Conservation (phyloP, 2,888 invertebrate genomes). For the Pseudeuparius sepicola region DNA sequence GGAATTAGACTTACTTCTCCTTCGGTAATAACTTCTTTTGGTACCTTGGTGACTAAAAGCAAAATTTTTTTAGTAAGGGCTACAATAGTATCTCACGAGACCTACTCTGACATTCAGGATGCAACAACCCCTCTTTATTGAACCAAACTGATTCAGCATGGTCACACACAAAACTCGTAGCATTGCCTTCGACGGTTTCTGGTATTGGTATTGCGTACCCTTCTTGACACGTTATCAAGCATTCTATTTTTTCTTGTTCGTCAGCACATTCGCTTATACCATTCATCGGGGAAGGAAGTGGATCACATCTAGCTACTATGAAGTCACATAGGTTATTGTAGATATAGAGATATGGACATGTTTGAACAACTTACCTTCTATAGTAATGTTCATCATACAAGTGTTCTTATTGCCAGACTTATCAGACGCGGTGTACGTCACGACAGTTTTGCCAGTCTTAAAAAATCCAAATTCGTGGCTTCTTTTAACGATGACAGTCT, state of each 20-base stretch:
- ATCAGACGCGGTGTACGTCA: conserved; percentile 51
- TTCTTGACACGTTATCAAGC: conserved; percentile 48
- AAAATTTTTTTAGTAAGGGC: too few relatives aligned
- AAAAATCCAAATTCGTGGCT: conserved; percentile 42
- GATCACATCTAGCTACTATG: conserved; percentile 33
- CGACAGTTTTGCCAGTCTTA: conserved; percentile 44
- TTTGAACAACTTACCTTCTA: conserved; percentile 41
- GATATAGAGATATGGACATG: neutral
- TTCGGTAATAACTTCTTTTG: conserved; percentile 41
- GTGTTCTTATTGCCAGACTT: conserved; percentile 46
- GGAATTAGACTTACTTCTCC: conserved; percentile 34
- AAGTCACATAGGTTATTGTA: too few relatives aligned
- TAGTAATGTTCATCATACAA: conserved; percentile 50
- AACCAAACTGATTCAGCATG: conserved; percentile 37
- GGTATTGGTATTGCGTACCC: conserved; percentile 49
- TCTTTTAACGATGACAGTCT: conserved; percentile 33
- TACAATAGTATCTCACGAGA: too few relatives aligned
- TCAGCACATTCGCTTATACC: conserved; percentile 33
- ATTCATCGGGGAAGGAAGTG: conserved; percentile 31
- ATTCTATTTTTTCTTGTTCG: conserved; percentile 34
- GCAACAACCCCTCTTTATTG: conserved; percentile 33
- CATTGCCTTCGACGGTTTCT: conserved; percentile 20
- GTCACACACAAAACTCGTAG: conserved; percentile 29
- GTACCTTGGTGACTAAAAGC: conserved; percentile 40
- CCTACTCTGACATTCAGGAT: conserved; percentile 47